These are phyloP conservation scores for Parelbella ahira DNA, from an alignment of 2,888 invertebrate species.

Conservation along the genomic window DNA sequence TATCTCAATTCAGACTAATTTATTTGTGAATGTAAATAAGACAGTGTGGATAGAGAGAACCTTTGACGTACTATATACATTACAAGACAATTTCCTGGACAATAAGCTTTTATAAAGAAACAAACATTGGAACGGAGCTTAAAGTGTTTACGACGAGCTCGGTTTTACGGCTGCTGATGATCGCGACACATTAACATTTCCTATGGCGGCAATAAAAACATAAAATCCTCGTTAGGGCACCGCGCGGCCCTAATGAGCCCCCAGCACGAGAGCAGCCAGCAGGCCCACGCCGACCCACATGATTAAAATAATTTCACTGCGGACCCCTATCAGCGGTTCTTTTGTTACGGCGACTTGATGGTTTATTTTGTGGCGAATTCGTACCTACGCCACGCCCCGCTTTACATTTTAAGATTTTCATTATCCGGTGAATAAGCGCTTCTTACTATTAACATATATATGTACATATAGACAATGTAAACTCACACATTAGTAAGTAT, in stretches of 20 bases:
- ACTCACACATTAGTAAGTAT: no score
- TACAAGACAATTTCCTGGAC: no score
- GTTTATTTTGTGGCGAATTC: slow-evolving; percentile 12
- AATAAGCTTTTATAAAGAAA: slow-evolving; percentile 6
- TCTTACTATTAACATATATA: no score
- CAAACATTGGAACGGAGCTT: slow-evolving; percentile 12
- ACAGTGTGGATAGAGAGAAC: no score
- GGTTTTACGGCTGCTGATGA: slow-evolving; percentile 35
- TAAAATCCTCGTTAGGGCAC: slow-evolving; percentile 30
- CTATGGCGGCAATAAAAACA: slow-evolving; percentile 48
- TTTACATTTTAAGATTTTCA: no score
- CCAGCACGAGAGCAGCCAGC: slow-evolving; percentile 27
- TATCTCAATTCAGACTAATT: no score
- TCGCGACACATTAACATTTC: slow-evolving; percentile 61
- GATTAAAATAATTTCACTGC: slow-evolving; percentile 26
- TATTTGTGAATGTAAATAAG: no score
- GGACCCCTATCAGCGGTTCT: slow-evolving; percentile 26
- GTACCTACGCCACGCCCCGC: no score
- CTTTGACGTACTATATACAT: no score
- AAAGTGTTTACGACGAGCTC: slow-evolving; percentile 20
- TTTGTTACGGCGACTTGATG: slow-evolving; percentile 19
- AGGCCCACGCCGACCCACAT: slow-evolving; percentile 22
- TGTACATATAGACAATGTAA: no score
- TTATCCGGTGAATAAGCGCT: no score
- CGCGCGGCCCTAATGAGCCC: slow-evolving; percentile 33